Evolutionary conservation across 2,888 invertebrate genomes (phyloP), one percentile per base, ranked within the genome.

Genomic region (Dendrolimus pini): DNA sequence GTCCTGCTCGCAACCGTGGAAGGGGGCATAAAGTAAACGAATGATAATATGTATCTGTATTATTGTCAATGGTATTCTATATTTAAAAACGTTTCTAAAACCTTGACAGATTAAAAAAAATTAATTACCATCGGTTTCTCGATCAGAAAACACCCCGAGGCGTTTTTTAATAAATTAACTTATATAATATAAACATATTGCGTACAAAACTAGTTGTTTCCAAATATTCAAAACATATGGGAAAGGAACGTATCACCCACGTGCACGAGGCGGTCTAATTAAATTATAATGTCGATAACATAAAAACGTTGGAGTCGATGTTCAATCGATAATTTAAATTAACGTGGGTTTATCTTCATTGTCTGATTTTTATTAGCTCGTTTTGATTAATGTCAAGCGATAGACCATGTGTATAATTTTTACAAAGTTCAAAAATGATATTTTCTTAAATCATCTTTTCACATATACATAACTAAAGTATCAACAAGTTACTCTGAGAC

Each of bases 261-360:
- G 74, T 77, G 54, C 10, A 60, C 63, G 63, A 68, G 67, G 70
- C 70, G 70, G 66, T 78, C 78, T 80, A 83, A 83, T 85, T 83
- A 78, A 83, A 84, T 85, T 83, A 83, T 75, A 74, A 74, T 71
- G 59, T 60, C 57, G 59, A n/a, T n/a, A n/a, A 60, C 60, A 59
- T 57, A 58, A 59, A 55, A 30, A 47, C 47, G 47, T 8, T 47
- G 12, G 47, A 47, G 47, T 47, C 9, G 47, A 10, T 47, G 12
- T 47, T 47, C 9, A 47, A 47, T 47, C 47, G 9, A 47, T 47
- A 47, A 47, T 47, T 47, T 9, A 47, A 47, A 47, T 47, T 47
- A 47, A 12, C 47, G 47, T 47, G 47, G 47, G 47, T 6, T 47
- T 47, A 47, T 12, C 9, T 47, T 10, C 12, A 47, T 47, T 47